These are phyloP conservation scores for Actinostola sp. DNA, from an alignment of 92 coral and sea anemone species.

Conservation along the genomic window DNA sequence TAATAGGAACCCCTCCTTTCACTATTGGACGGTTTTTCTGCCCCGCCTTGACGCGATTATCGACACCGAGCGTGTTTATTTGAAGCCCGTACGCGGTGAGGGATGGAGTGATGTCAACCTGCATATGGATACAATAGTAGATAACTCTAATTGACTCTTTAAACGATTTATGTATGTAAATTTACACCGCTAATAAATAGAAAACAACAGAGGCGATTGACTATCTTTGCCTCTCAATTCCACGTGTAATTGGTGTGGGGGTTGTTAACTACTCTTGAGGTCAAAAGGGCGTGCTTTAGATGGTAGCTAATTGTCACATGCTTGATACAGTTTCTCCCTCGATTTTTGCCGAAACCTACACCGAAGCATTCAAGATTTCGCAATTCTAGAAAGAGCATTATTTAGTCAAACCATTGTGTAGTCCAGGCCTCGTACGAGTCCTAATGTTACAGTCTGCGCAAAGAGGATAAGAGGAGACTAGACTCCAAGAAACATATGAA, in stretches of 20 bases:
- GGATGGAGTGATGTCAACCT: not conserved
- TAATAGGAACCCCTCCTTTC: constrained; percentile 52
- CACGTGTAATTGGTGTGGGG: constrained; percentile 28
- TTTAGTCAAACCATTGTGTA: no score
- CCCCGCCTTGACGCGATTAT: constrained; percentile 23
- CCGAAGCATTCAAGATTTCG: no score
- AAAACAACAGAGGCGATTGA: constrained; percentile 29
- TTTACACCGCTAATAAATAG: constrained; percentile 29
- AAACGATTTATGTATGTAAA: constrained; percentile 66
- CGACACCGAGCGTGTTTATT: not conserved
- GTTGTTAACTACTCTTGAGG: constrained; percentile 11
- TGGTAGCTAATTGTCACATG: not conserved
- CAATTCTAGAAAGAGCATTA: no score
- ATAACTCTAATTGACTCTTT: constrained; percentile 73
- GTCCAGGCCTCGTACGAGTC: no score
- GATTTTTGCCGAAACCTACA: no score
- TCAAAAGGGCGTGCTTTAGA: constrained; percentile 2
- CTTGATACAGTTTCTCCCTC: not conserved
- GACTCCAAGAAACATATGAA: no score
- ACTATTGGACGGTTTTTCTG: not conserved
- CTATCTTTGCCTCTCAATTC: not conserved
- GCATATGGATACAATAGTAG: constrained; percentile 33
- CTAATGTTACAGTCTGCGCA: no score
- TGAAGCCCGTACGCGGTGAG: not conserved
- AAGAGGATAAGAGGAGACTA: no score